phyloP scores from a whole-genome alignment of 2,113 vertebrate species.

The Donacobius atricapilla region DNA sequence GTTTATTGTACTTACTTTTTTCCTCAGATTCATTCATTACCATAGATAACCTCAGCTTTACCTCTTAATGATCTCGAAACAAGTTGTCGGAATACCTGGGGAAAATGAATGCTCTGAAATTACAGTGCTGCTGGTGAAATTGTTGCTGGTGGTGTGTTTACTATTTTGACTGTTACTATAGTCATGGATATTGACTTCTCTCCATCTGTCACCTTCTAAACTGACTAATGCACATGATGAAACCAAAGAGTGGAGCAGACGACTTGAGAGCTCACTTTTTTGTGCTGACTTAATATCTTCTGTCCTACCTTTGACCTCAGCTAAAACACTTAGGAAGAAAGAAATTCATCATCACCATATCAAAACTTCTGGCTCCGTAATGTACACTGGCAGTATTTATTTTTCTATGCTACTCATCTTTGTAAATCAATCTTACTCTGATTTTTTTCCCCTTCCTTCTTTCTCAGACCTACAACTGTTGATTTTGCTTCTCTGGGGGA shows the following conservation, averaged over 20 bases:
- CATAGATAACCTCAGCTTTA: not conserved
- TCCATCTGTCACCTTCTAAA: not conserved
- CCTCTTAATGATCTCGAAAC: not conserved
- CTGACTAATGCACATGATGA: accelerated
- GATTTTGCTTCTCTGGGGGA: not conserved
- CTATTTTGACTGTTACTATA: not conserved
- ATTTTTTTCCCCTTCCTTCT: not conserved
- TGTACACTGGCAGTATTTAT: not conserved
- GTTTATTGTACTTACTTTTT: constrained; percentile 12
- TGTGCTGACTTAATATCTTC: not conserved
- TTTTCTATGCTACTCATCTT: not conserved
- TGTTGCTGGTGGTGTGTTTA: not conserved
- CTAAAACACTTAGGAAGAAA: not conserved
- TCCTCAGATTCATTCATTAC: not conserved
- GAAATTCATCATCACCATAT: not conserved
- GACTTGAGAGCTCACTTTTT: not conserved
- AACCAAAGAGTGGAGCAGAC: not conserved
- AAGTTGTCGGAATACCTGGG: not conserved
- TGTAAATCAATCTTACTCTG: not conserved
- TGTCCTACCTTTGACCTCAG: not conserved
- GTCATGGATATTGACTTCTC: not conserved
- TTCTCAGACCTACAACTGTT: not conserved
- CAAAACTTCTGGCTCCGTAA: not conserved
- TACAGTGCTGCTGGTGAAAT: not conserved
- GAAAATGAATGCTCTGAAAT: not conserved